These are phyloP conservation scores for Carassius carassius DNA, from an alignment of 2,113 vertebrate genomes.

Conservation along the genomic window DNA sequence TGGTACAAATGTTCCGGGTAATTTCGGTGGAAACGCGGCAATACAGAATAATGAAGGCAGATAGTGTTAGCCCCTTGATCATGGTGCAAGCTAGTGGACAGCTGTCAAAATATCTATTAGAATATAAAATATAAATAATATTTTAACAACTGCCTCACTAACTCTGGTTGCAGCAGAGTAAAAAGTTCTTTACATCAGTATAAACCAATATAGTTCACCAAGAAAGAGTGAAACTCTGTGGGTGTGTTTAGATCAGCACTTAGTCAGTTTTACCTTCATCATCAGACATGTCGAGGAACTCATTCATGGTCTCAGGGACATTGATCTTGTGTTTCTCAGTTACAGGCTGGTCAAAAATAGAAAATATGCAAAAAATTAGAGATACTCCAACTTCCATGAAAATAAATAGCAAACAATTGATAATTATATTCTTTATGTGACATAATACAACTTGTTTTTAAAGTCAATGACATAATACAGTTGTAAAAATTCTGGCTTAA, in stretches of 20 bases:
- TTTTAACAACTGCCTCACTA: neutral
- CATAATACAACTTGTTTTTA: neutral
- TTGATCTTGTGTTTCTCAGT: slow-evolving; percentile 91
- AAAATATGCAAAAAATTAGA: slow-evolving; percentile 13
- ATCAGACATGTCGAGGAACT: slow-evolving; percentile 89
- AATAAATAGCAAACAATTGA: neutral
- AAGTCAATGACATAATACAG: neutral
- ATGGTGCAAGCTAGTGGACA: slow-evolving; percentile 5
- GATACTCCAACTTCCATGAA: neutral
- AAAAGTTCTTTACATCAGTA: neutral
- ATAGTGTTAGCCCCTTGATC: slow-evolving; percentile 12
- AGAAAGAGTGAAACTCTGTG: neutral
- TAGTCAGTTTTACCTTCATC: slow-evolving; percentile 80
- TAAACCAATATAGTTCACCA: neutral
- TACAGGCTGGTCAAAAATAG: slow-evolving; percentile 73
- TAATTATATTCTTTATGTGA: neutral
- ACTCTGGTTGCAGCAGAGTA: neutral
- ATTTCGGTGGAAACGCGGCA: too few species aligned
- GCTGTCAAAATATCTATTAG: neutral
- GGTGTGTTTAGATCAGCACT: neutral
- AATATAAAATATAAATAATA: neutral
- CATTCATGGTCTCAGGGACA: slow-evolving; percentile 89
- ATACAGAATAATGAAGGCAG: slow-evolving; percentile 11
- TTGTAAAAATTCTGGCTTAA: neutral
- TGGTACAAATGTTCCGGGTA: too few species aligned